Evolutionary conservation across 1,140 invertebrate species (phyloP), one percentile per base, ranked within the genome.

Genomic region (Anoplophora glabripennis): DNA sequence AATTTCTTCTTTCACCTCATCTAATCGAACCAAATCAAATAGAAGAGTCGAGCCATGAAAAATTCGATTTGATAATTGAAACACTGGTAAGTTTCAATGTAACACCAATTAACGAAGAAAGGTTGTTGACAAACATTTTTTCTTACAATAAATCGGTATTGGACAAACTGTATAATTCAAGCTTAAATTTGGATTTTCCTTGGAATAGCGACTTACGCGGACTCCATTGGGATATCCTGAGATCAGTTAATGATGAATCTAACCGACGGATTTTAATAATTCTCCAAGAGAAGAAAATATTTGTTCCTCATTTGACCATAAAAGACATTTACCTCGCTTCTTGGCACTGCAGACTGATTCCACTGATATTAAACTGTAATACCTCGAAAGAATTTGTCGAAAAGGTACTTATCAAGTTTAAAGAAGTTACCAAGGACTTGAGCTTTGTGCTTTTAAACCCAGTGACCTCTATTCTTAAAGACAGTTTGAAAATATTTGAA

Each of bases 71-170:
- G 5, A n/a, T 46, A 14, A 15, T 15, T 15, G 17, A 46, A 46
- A 46, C 44, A 17, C 28, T 46, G 8, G 8, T 46, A 10, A 17
- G 12, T 46, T 46, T 46, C 17, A 46, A 46, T 17, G 44, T 46
- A 11, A 46, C 44, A 1, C 17, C 11, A 11, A 46, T 46, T 17
- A 18, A 9, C 44, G 12, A 46, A 46, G 5, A 5, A 5, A 18
- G 1, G 11, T 2, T 15, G 9, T 18, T 46, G 10, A 21, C 14
- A 15, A 46, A 46, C 10, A 17, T 46, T 15, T 46, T 17, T 17
- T 4, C 44, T 5, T 18, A 11, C 9, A 46, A 18, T 7, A 14
- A 21, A 46, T 7, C 11, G 0, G 17, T 18, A 4, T 18, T 46
- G 5, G 11, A 14, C 15, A 10, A 18, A 7, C 11, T 17, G 11